A percentile compares a stretch with the other conserved stretches of the same genome.
Conservation (phyloP, 2,888 invertebrate species). For the Coremacera marginata region DNA sequence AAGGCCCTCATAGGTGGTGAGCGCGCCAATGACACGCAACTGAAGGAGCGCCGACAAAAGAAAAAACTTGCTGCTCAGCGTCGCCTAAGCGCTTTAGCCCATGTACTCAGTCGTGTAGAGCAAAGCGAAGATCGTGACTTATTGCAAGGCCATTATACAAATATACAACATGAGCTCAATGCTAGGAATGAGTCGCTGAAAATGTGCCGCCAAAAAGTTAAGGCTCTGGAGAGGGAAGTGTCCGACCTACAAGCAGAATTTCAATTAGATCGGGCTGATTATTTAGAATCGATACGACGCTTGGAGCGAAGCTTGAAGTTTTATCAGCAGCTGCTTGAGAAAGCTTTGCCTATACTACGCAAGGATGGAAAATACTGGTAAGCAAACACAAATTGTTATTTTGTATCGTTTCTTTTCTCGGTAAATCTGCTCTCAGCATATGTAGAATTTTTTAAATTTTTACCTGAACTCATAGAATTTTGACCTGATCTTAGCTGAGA, state of each 20-base stretch:
- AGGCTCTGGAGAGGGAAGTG: conserved; percentile 79
- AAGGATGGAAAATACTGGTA: conserved; percentile 81
- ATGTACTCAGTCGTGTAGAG: conserved; percentile 74
- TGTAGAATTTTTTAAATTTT: too few species aligned
- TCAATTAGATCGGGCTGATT: conserved; percentile 84
- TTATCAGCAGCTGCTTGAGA: conserved; percentile 75
- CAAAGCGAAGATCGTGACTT: conserved; percentile 78
- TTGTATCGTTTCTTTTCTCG: too few species aligned
- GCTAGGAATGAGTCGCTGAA: conserved; percentile 78
- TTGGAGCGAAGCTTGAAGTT: conserved; percentile 80
- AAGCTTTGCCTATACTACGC: conserved; percentile 77
- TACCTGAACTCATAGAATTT: too few species aligned
- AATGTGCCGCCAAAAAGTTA: conserved; percentile 76
- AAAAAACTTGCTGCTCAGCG: conserved; percentile 80
- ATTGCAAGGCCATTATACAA: conserved; percentile 81
- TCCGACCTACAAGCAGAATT: conserved; percentile 84
- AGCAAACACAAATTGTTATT: conserved; percentile 25
- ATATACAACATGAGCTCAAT: conserved; percentile 82
- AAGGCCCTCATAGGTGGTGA: conserved; percentile 86
- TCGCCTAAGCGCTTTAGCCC: conserved; percentile 72
- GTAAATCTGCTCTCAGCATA: too few species aligned
- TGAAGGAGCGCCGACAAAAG: conserved; percentile 77
- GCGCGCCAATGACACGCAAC: conserved; percentile 77
- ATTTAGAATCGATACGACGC: conserved; percentile 82
- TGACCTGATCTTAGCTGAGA: too few species aligned